Evolutionary conservation across 2,113 vertebrate species (phyloP), one percentile per base, ranked within the genome.

Genomic region (Tetrao urogallus): DNA sequence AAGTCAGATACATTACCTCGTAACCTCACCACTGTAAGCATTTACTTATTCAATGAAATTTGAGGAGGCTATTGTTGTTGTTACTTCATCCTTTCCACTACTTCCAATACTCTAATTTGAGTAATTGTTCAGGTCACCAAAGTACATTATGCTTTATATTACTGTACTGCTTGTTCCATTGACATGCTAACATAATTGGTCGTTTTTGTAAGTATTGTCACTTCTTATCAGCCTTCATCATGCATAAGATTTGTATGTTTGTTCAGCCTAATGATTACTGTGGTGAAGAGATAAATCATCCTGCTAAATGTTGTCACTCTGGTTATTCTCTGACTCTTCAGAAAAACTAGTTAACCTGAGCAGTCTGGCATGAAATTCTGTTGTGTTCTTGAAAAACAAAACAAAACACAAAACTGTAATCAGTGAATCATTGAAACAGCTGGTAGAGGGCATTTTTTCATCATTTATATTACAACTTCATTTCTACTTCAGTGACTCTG

Each of bases 281-380:
- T 58, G n/a, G 6, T 88, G 27, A 77, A 86, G 45, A 86, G 48
- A 36, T 21, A 87, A 80, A 3, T 74, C 65, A 50, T 22, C 21
- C 21, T 73, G 85, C 58, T 84, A 79, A 81, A 75, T 38, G 17
- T 28, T 86, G 28, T 79, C 87, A 76, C 48, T 38, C 28, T 19
- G 67, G 25, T 80, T 86, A 14, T 69, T 30, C 36, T 65, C 42
- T 47, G 10, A 79, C 40, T 85, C 48, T 63, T 87, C 78, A 80
- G 82, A 80, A 58, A 87, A 69, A 72, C 45, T 43, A 87, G 88
- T 93, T 93, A 95, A 90, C 73, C 71, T 78, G 63, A 92, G 78
- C 43, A 92, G 75, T 85, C 43, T 87, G 81, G 36, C 63, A 74
- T 86, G 66, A 94, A 93, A 86, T 94, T 77, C n/a, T 71, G 10